Evolutionary conservation across 2,888 invertebrate species (phyloP).

Genomic region (Noctua comes): DNA sequence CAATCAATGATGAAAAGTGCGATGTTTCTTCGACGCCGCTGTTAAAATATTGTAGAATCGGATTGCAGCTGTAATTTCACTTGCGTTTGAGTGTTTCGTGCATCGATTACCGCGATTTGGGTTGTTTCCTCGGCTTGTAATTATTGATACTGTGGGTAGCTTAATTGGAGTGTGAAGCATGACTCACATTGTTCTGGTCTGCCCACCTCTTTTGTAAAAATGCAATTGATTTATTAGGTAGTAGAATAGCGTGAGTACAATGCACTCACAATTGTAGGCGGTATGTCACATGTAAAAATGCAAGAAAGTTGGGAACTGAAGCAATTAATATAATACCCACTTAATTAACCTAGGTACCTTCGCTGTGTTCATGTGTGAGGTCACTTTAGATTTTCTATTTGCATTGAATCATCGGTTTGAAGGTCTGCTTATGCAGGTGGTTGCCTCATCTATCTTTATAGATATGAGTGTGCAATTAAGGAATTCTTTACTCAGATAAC

Average conservation of each 20-base stretch:
- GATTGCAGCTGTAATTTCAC: slow-evolving; percentile 79
- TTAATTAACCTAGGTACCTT: slow-evolving; percentile 63
- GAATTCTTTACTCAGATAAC: slow-evolving; percentile 27
- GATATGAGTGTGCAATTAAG: slow-evolving; percentile 43
- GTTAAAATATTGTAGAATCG: slow-evolving; percentile 66
- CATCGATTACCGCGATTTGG: slow-evolving; percentile 84
- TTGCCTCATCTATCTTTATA: slow-evolving; percentile 67
- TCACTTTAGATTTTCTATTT: slow-evolving; percentile 75
- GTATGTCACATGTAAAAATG: slow-evolving; percentile 38
- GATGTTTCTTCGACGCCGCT: slow-evolving; percentile 61
- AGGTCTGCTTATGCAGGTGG: slow-evolving; percentile 69
- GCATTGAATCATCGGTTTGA: slow-evolving; percentile 77
- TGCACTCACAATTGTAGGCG: slow-evolving; percentile 26
- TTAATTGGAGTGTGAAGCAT: slow-evolving; percentile 89
- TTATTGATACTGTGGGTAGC: slow-evolving; percentile 87
- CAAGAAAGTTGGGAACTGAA: slow-evolving; percentile 39
- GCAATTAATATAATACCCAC: slow-evolving; percentile 32
- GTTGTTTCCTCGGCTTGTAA: slow-evolving; percentile 83
- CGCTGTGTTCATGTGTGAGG: slow-evolving; percentile 64
- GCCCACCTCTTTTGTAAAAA: slow-evolving; percentile 84
- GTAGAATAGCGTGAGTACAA: slow-evolving; percentile 53
- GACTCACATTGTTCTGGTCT: slow-evolving; percentile 84
- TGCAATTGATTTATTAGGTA: slow-evolving; percentile 78
- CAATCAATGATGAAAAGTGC: slow-evolving; percentile 63
- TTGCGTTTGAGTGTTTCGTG: slow-evolving; percentile 83